These are phyloP conservation scores for Harpagifer antarcticus DNA, from an alignment of 2,797 vertebrate species.

Conservation along the genomic window DNA sequence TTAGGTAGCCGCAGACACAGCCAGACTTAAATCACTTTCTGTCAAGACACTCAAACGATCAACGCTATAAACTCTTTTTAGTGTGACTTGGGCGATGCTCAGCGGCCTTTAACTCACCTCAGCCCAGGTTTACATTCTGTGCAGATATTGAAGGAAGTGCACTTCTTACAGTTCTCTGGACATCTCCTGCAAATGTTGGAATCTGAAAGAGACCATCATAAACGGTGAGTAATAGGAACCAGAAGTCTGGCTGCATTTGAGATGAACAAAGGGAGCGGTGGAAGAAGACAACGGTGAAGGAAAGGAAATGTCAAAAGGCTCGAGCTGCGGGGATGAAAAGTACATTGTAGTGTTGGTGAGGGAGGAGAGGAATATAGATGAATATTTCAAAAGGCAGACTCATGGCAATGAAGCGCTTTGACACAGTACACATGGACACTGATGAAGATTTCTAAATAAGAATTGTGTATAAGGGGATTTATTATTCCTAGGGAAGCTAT, in stretches of 20 bases:
- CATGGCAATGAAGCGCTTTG: slow-evolving; percentile 58
- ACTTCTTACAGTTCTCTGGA: slow-evolving; percentile 94
- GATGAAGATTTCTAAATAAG: slow-evolving; percentile 17
- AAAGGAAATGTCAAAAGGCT: slow-evolving; percentile 39
- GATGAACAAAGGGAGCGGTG: slow-evolving; percentile 18
- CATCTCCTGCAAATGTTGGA: slow-evolving; percentile 93
- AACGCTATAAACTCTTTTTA: slow-evolving; percentile 10
- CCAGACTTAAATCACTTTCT: not conserved
- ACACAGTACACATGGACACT: slow-evolving; percentile 50
- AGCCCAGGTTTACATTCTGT: slow-evolving; percentile 94
- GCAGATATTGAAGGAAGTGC: slow-evolving; percentile 90
- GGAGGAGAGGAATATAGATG: slow-evolving; percentile 50
- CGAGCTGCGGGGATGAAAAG: slow-evolving; percentile 44
- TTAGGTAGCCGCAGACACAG: not conserved
- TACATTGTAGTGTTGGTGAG: slow-evolving; percentile 43
- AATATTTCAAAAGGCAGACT: slow-evolving; percentile 66
- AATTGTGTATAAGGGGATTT: slow-evolving; percentile 15
- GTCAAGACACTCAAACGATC: slow-evolving; percentile 10
- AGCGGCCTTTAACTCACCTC: slow-evolving; percentile 86
- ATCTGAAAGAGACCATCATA: slow-evolving; percentile 81
- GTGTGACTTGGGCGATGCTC: not conserved
- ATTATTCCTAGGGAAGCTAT: slow-evolving; percentile 18
- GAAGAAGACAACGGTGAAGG: slow-evolving; percentile 14
- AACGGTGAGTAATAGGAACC: slow-evolving; percentile 38
- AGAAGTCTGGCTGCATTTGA: slow-evolving; percentile 37